Percentiles rank a stretch among this genome's conserved stretches.
Conservation (phyloP, 2,113 vertebrate species). For the Elgaria multicarinata region DNA sequence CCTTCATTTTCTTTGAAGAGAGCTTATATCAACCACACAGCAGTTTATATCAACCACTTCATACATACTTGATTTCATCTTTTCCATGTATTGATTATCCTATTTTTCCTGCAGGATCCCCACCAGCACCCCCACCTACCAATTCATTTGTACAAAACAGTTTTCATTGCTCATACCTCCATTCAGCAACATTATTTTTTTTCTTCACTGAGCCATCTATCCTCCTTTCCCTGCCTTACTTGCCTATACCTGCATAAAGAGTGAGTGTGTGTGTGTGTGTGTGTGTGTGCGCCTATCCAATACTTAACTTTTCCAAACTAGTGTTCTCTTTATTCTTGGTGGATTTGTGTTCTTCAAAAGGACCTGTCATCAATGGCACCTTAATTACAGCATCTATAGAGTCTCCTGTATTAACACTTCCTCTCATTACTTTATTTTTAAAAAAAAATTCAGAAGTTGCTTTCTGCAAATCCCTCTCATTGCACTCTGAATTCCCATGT, state of each 20-base stretch:
- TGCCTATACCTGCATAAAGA: neutral
- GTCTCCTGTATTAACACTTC: neutral
- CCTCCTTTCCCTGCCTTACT: neutral
- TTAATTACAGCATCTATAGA: neutral
- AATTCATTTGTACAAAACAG: conserved; percentile 1
- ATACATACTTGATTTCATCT: neutral
- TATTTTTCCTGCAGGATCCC: conserved; percentile 49
- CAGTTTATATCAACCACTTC: neutral
- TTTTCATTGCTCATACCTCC: neutral
- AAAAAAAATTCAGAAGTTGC: neutral
- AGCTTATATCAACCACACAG: conserved; percentile 2
- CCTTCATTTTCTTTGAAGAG: conserved; percentile 4
- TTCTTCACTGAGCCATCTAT: conserved; percentile 5
- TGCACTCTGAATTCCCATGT: neutral
- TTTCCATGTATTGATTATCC: conserved; percentile 43
- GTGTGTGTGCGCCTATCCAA: neutral
- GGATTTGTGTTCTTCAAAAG: conserved; percentile 1
- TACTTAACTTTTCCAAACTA: neutral
- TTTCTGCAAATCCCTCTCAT: neutral
- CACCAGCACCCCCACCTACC: neutral
- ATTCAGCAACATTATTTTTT: conserved; percentile 22
- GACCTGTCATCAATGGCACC: neutral
- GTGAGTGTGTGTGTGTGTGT: neutral
- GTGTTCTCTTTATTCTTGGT: neutral
- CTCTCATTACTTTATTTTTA: neutral